Conservation (phyloP, 2,113 vertebrate species). For the Pterophyllum scalare region DNA sequence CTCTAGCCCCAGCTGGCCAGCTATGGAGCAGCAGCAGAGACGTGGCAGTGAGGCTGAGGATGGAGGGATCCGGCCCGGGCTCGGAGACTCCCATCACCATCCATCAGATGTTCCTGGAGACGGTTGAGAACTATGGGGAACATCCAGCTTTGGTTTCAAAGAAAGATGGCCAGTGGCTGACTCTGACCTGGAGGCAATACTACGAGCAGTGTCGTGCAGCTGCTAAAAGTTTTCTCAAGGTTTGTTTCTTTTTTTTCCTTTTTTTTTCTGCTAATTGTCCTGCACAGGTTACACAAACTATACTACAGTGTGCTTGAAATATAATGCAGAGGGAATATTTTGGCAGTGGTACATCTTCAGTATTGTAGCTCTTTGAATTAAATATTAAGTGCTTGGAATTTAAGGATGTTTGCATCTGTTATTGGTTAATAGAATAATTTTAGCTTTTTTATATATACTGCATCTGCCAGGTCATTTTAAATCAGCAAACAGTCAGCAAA, state of each 20-base stretch:
- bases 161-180: constrained; percentile 62
- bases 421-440: background rate
- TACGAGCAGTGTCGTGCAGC: constrained; percentile 76
- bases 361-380: background rate
- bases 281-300: background rate
- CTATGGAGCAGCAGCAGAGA: constrained; percentile 73
- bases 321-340: background rate
- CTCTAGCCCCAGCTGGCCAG: constrained; percentile 69
- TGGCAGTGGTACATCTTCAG: background rate
- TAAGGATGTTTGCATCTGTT: background rate
- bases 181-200: constrained; percentile 77
- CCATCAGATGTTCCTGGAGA: constrained; percentile 79
- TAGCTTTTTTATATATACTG: background rate
- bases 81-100: constrained; percentile 77
- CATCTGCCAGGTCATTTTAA: background rate
- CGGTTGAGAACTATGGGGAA: constrained; percentile 65
- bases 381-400: background rate
- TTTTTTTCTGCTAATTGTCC: background rate
- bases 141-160: constrained; percentile 74
- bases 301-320: background rate
- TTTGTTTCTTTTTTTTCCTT: constrained; percentile 18
- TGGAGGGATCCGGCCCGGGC: constrained; percentile 65
- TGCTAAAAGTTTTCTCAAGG: constrained; percentile 84
- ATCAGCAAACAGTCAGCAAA: background rate
- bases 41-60: constrained; percentile 75